phyloP scores from a whole-genome alignment of 2,797 vertebrate genomes.

The Salarias fasciatus region DNA sequence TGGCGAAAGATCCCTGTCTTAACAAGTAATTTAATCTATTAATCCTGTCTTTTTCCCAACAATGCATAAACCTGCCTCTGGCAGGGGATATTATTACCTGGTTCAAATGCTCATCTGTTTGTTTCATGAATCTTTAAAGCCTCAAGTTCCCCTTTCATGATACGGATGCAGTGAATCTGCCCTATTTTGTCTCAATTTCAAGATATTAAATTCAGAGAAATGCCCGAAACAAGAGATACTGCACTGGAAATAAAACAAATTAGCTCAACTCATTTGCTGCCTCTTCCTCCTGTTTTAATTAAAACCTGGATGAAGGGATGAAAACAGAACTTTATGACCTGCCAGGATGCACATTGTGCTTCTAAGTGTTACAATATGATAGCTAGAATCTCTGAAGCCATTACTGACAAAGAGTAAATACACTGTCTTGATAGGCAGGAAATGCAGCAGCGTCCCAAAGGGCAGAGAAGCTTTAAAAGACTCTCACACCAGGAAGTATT shows the following conservation, averaged over 20 bases:
- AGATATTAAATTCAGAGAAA: conserved; percentile 14
- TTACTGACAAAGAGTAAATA: background rate
- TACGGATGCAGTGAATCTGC: background rate
- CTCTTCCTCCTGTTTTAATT: conserved; percentile 16
- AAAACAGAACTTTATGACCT: conserved; percentile 16
- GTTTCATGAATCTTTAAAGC: conserved; percentile 1
- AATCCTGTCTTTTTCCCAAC: background rate
- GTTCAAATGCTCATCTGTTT: conserved; percentile 15
- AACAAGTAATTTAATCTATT: conserved; percentile 2
- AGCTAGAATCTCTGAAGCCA: background rate
- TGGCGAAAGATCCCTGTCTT: background rate
- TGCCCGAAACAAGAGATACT: conserved; percentile 10
- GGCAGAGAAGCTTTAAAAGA: background rate
- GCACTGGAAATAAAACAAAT: background rate
- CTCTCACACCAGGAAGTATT: conserved; percentile 1
- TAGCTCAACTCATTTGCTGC: conserved; percentile 1
- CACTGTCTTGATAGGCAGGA: background rate
- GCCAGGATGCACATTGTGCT: background rate
- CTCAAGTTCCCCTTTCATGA: background rate
- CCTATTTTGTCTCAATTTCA: conserved; percentile 9
- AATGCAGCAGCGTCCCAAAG: conserved; percentile 1
- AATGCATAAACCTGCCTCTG: background rate
- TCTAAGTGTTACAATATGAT: conserved; percentile 7
- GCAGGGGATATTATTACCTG: conserved; percentile 2
- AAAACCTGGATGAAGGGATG: conserved; percentile 12